Evolutionary conservation across 2,113 vertebrate species (phyloP).

Genomic region (Bubo scandiacus): DNA sequence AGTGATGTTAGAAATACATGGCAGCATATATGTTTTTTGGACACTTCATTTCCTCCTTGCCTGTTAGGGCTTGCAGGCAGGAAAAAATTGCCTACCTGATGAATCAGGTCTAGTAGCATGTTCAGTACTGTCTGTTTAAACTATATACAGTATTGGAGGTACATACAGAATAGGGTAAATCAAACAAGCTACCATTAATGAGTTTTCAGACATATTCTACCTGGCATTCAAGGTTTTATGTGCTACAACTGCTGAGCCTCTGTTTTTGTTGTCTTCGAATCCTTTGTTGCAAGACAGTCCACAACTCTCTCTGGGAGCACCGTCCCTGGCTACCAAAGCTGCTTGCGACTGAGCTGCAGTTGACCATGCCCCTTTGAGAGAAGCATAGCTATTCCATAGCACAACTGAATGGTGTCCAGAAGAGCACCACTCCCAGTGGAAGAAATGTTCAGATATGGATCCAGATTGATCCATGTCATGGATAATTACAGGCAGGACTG

Average conservation of each 20-base stretch:
- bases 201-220: background rate
- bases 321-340: background rate
- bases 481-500: background rate
- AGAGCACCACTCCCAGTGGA: background rate
- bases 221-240: background rate
- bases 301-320: background rate
- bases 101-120: fast-evolving
- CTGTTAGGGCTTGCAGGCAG: background rate
- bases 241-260: background rate
- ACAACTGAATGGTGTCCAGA: fast-evolving
- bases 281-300: background rate
- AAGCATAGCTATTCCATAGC: too few species aligned
- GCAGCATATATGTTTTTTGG: background rate
- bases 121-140: background rate
- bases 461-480: background rate
- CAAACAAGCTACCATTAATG: background rate
- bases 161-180: background rate
- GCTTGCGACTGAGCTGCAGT: background rate
- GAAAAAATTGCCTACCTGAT: background rate
- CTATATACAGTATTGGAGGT: background rate
- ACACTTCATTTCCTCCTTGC: background rate
- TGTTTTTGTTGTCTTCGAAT: background rate
- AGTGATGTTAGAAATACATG: background rate
- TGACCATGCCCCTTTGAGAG: background rate
- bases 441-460: background rate